Evolutionary conservation across 2,113 vertebrate species (phyloP).

Genomic region (Chaenocephalus aceratus): DNA sequence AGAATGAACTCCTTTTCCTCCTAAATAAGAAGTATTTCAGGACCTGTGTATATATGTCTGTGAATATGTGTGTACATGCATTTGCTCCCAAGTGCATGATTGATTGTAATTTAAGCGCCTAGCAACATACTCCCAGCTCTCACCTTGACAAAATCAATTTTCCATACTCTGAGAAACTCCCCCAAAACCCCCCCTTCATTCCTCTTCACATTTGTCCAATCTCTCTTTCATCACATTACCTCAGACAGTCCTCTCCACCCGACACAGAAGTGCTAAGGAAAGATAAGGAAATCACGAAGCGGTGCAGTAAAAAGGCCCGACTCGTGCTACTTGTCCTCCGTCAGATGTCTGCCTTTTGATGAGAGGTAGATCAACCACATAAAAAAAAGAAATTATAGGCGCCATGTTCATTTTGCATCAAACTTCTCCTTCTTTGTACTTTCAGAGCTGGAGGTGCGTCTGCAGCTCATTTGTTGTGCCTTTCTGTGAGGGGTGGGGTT

Average conservation of each 20-base stretch:
- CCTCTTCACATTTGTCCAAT: slow-evolving; percentile 13
- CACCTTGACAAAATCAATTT: slow-evolving; percentile 45
- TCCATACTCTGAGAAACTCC: neutral
- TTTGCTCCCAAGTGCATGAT: neutral
- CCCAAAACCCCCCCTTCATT: neutral
- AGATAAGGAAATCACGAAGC: slow-evolving; percentile 12
- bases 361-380: slow-evolving; percentile 37
- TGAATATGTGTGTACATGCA: neutral
- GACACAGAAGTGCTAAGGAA: neutral
- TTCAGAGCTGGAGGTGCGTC: slow-evolving; percentile 31
- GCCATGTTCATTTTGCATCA: slow-evolving; percentile 39
- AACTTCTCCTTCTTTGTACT: slow-evolving; percentile 34
- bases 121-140: slow-evolving; percentile 20
- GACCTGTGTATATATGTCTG: neutral
- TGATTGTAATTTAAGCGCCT: slow-evolving; percentile 40
- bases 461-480: slow-evolving; percentile 9
- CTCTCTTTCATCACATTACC: slow-evolving; percentile 17
- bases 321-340: neutral
- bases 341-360: slow-evolving; percentile 43
- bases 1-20: neutral
- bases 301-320: neutral
- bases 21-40: neutral
- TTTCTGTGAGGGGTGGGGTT: slow-evolving; percentile 26
- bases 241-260: slow-evolving; percentile 19
- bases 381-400: slow-evolving; percentile 36